Evolutionary conservation across 2,888 invertebrate genomes (phyloP).

Genomic region (Mythimna vitellina): DNA sequence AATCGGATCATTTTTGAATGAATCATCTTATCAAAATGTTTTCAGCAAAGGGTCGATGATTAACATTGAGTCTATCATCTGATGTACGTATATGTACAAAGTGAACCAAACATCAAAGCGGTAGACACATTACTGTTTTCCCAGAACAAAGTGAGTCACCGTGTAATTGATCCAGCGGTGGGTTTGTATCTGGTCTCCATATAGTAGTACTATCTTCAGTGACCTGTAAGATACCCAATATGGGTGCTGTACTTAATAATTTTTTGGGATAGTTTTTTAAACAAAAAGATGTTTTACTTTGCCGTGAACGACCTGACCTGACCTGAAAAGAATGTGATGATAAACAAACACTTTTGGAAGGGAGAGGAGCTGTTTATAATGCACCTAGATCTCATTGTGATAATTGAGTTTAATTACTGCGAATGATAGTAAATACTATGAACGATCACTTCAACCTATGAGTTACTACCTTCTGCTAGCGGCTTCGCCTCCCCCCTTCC

Average conservation of each 20-base stretch:
- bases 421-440: background rate
- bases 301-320: too few relatives aligned
- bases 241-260: too few relatives aligned
- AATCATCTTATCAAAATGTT: background rate
- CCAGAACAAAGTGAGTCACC: conserved; percentile 22
- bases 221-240: background rate
- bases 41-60: background rate
- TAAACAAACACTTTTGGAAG: too few relatives aligned
- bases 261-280: background rate
- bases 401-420: background rate
- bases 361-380: too few relatives aligned
- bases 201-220: background rate
- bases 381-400: too few relatives aligned
- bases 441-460: background rate
- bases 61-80: background rate
- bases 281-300: too few relatives aligned
- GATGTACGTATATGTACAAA: background rate
- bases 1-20: too few relatives aligned
- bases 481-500: too few relatives aligned
- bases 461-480: too few relatives aligned
- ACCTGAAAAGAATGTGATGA: too few relatives aligned
- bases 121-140: background rate
- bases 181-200: background rate
- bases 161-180: background rate
- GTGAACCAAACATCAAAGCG: background rate